Base-by-base conservation (phyloP, 2,113 vertebrate genomes). In the Ammodytes dubius region DNA sequence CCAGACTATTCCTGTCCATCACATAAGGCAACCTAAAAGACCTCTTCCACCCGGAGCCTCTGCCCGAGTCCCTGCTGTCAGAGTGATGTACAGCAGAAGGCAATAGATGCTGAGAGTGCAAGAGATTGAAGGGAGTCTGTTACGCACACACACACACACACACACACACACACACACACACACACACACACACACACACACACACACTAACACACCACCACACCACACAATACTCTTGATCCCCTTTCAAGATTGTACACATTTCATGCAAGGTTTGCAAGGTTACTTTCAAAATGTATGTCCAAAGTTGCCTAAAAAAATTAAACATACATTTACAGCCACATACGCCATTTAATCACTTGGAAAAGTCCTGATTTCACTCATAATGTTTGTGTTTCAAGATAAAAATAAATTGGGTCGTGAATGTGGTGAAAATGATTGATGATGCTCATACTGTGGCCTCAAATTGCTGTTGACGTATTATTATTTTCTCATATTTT, bases 31-130 rank as follows among this genome's bases (percentile, higher is more conserved):
- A 74, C 81, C 84, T 61, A 40, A 49, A 59, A 50, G 85, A 81
- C 87, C 87, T 91, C 65, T 83, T 73, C 83, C 81, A 89, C 83
- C 86, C 80, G 0, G 75, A 81, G 81, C 76, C 81, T 83, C 87
- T 54, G 78, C 68, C 73, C 11, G 7, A 74, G 83, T 73, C 83
- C 79, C 82, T 71, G 82, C 88, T 90, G 92, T 92, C 92, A 90
- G 58, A 47, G 77, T 93, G 89, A 93, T 89, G 79, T 74, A 92
- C 86, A 79, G 82, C 90, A 89, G 89, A 76, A 82, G 84, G 86
- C 81, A 42, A 69, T 43, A 79, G 72, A 79, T 73, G 89, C 83
- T 85, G 87, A 80, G 77, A 81, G 82, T 64, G 81, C 67, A 68
- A 39, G 58, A 88, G 77, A 84, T 42, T 67, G 79, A 79, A 70